Percentiles rank a stretch among this genome's conserved stretches.
Evolutionary conservation across 2,888 invertebrate genomes (phyloP).

Genomic region (Pyrrhosoma nymphula): DNA sequence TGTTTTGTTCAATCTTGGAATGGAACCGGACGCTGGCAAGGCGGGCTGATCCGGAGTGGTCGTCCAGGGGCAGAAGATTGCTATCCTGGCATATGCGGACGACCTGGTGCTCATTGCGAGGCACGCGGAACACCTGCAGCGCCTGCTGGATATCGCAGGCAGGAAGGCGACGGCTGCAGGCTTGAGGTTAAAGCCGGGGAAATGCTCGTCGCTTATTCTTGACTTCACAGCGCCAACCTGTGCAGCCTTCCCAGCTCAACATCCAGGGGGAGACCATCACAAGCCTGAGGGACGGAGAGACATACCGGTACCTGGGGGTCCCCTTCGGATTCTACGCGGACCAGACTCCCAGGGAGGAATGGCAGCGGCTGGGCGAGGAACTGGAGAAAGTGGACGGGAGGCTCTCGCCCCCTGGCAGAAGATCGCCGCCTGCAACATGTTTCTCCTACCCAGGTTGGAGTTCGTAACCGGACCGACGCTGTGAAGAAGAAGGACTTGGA

Average conservation of each 20-base stretch:
- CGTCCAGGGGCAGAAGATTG: background rate
- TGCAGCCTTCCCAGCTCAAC: background rate
- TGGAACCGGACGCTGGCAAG: background rate
- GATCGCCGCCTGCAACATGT: constrained; percentile 72
- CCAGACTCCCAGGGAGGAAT: constrained; percentile 71
- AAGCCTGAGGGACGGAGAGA: no score
- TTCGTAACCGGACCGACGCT: constrained; percentile 73
- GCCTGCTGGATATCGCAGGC: no score
- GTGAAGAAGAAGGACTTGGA: constrained; percentile 70
- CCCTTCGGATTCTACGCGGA: constrained; percentile 73
- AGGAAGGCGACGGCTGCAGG: no score
- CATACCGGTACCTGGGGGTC: constrained; percentile 74
- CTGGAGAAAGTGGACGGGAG: constrained; percentile 47
- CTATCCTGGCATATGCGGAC: no score
- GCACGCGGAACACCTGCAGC: no score
- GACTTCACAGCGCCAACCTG: constrained; percentile 73
- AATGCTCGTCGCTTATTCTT: no score
- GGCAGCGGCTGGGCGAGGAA: constrained; percentile 69
- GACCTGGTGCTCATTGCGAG: no score
- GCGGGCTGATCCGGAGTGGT: background rate
- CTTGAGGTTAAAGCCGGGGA: no score
- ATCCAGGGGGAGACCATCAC: background rate
- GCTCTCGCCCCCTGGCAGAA: constrained; percentile 73
- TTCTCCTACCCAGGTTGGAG: constrained; percentile 72
- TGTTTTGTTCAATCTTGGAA: background rate